phyloP scores from a whole-genome alignment of 2,888 invertebrate genomes.

The Phymatocera aterrima region DNA sequence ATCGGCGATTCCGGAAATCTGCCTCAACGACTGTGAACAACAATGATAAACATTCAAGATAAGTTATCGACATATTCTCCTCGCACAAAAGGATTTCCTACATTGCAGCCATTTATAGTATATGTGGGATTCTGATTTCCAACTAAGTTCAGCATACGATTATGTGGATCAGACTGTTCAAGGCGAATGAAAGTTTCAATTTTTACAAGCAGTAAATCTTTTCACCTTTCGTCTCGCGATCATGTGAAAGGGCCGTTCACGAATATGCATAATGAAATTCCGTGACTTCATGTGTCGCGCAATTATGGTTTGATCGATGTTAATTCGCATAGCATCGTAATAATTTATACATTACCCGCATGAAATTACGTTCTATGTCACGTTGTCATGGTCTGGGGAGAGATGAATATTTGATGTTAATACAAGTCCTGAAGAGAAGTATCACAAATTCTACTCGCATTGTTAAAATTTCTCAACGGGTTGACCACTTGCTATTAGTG shows the following conservation, averaged over 20 bases:
- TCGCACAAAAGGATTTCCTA: not conserved
- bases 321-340: not conserved
- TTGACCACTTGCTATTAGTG: not conserved
- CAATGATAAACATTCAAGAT: no score
- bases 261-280: slow-evolving; percentile 7
- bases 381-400: not conserved
- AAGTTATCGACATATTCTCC: slow-evolving; percentile 5
- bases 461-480: not conserved
- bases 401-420: not conserved
- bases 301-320: not conserved
- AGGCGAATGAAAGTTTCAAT: slow-evolving; percentile 35
- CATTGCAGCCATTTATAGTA: not conserved
- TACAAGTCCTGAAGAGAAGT: not conserved
- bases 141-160: not conserved
- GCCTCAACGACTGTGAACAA: not conserved
- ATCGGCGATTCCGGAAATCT: slow-evolving; percentile 8
- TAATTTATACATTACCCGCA: not conserved
- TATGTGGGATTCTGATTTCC: not conserved
- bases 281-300: not conserved
- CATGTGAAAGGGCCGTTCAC: slow-evolving; percentile 26
- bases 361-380: not conserved
- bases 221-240: slow-evolving; percentile 24
- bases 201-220: slow-evolving; percentile 34
- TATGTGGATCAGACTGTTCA: slow-evolving; percentile 4
- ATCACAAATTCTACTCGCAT: not conserved